Percentiles rank a stretch among this genome's conserved stretches.
These are phyloP conservation scores for Malacosoma neustria DNA, from an alignment of 2,888 invertebrate genomes.

Conservation along the genomic window DNA sequence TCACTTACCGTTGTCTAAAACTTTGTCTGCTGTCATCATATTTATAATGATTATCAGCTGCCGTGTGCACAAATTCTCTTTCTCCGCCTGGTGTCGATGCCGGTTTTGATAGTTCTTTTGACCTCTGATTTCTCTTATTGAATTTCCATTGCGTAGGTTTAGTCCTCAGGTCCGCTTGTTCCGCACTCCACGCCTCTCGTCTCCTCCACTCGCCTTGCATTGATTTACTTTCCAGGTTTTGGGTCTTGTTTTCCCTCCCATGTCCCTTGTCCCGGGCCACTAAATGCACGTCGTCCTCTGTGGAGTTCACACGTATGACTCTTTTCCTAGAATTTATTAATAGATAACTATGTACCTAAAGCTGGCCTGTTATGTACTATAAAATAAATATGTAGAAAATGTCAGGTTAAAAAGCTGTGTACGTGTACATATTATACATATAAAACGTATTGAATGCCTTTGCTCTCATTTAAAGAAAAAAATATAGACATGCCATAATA, in stretches of 20 bases:
- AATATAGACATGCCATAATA: no score
- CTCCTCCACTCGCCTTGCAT: slow-evolving; percentile 86
- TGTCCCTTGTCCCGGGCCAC: slow-evolving; percentile 82
- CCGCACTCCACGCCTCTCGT: slow-evolving; percentile 92
- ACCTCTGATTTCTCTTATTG: slow-evolving; percentile 77
- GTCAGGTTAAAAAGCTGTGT: not conserved
- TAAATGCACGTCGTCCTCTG: slow-evolving; percentile 84
- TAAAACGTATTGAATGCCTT: not conserved
- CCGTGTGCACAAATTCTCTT: slow-evolving; percentile 63
- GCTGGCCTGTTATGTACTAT: slow-evolving; percentile 3
- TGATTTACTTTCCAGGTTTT: slow-evolving; percentile 82
- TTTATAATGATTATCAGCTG: slow-evolving; percentile 62
- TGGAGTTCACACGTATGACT: slow-evolving; percentile 83
- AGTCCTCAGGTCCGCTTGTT: slow-evolving; percentile 79
- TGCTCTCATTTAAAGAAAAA: no score
- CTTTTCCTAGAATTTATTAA: slow-evolving; percentile 81
- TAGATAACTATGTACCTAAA: slow-evolving; percentile 67
- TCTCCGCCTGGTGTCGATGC: slow-evolving; percentile 60
- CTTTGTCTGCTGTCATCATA: slow-evolving; percentile 59
- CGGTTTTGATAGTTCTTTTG: slow-evolving; percentile 66
- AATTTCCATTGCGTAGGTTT: slow-evolving; percentile 84
- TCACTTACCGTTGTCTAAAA: slow-evolving; percentile 47
- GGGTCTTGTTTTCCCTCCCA: slow-evolving; percentile 83
- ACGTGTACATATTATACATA: not conserved
- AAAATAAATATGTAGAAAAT: not conserved